Evolutionary conservation across 2,113 vertebrate species (phyloP), one percentile per base, ranked within the genome.

Genomic region (Chiloscyllium plagiosum): DNA sequence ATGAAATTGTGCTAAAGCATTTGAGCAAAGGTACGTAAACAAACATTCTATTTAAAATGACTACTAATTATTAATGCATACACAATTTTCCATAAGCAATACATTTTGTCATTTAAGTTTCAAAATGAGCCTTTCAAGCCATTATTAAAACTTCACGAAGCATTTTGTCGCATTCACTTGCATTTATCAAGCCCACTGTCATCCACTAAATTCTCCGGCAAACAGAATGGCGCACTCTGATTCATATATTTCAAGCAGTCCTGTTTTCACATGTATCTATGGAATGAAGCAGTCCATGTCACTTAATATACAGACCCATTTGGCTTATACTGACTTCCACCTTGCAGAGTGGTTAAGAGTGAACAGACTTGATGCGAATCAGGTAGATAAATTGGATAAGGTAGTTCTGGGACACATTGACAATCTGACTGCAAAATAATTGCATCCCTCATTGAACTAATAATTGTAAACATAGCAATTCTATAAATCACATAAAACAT

Each of bases 401-500:
- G 26, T 92, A 65, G 89, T 37, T 92, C 61, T 33, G 56, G 61
- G 61, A n/a, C 24, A 61, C 12, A 90, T 3, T 65, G 89, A 3
- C 56, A 15, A 65, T 92, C 52, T 65, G 19, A n/a, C 33, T 37
- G 56, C 15, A 56, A 65, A 26, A 83, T 66, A n/a, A n/a, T 26
- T 92, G 56, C 89, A 66, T 66, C 56, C 56, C 65, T 92, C n/a
- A 92, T 92, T 92, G 17, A 61, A 61, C 24, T 89, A 92, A 17
- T 33, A 92, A 22, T 92, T 65, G 65, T 92, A 37, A 6, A n/a
- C n/a, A 92, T 92, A 29, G 2, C 61, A 50, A 56, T 61, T 26
- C 29, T 61, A 20, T 92, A 92, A 92, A n/a, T 92, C n/a, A 66
- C 89, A 65, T 42, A 65, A n/a, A 92, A 65, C 56, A 92, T n/a